Evolutionary conservation across 1,140 invertebrate genomes (phyloP).

Genomic region (Drosophila subpulchrella): DNA sequence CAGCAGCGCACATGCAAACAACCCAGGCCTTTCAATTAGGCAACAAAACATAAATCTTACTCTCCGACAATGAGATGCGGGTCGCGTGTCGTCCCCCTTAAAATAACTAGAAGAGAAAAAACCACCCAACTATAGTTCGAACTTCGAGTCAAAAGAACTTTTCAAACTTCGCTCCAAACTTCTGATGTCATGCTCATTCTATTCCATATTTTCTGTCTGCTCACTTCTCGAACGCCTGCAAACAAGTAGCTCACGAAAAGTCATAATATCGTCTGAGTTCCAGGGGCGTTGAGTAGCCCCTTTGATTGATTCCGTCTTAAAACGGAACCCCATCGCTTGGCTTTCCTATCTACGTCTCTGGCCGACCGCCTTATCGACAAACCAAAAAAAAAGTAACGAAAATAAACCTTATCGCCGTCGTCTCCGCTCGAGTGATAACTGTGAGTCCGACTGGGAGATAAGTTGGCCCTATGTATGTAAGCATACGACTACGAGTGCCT

Average conservation of each 20-base stretch:
- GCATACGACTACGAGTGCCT: constrained; percentile 13
- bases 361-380: constrained; percentile 41
- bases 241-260: constrained; percentile 26
- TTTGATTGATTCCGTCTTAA: constrained; percentile 4
- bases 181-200: constrained; percentile 31
- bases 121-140: constrained; percentile 6
- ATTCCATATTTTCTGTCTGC: constrained; percentile 2
- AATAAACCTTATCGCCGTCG: constrained; percentile 65
- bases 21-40: constrained; percentile 64
- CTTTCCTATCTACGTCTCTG: constrained; percentile 22
- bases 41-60: constrained; percentile 44
- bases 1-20: constrained; percentile 20
- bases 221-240: constrained; percentile 10
- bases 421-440: constrained; percentile 63
- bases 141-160: not conserved
- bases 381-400: constrained; percentile 49
- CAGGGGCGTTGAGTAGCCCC: not conserved
- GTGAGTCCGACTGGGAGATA: constrained; percentile 56
- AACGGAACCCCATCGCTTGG: constrained; percentile 14
- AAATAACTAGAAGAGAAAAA: not conserved
- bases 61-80: constrained; percentile 41
- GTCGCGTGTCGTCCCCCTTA: constrained; percentile 35
- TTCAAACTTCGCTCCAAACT: constrained; percentile 12
- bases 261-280: constrained; percentile 8
- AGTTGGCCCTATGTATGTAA: constrained; percentile 44